phyloP scores from a whole-genome alignment of 2,113 vertebrate species.

The Paracanthobrama guichenoti region DNA sequence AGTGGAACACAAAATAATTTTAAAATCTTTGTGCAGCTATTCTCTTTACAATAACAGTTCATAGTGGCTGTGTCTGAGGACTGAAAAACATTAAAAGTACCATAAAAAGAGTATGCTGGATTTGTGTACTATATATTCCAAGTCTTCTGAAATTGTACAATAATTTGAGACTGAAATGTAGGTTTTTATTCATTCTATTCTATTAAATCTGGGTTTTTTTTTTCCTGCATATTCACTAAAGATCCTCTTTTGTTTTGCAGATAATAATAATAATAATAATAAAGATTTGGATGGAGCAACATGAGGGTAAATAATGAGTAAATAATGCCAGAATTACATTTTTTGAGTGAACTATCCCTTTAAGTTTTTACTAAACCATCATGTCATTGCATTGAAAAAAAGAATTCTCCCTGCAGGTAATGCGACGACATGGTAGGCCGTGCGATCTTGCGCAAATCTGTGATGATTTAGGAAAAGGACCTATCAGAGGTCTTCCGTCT shows the following conservation, averaged over 20 bases:
- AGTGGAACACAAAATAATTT: background rate
- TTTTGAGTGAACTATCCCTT: background rate
- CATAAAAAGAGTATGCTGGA: background rate
- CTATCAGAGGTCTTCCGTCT: slow-evolving; percentile 47
- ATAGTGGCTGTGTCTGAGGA: background rate
- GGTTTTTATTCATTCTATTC: background rate
- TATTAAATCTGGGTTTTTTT: background rate
- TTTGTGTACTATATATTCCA: background rate
- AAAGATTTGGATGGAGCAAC: background rate
- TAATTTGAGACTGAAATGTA: background rate
- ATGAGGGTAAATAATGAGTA: background rate
- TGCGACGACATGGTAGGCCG: background rate
- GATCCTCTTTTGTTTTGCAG: background rate
- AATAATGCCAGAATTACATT: background rate
- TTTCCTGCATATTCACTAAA: background rate
- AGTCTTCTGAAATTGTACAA: background rate
- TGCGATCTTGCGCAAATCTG: slow-evolving; percentile 4
- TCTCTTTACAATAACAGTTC: background rate
- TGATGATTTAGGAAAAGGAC: slow-evolving; percentile 58
- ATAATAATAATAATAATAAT: background rate
- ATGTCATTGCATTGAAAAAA: background rate
- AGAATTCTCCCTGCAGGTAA: background rate
- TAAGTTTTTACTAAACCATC: background rate
- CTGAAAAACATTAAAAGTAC: background rate
- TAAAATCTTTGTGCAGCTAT: background rate